Percentiles rank a stretch among this genome's conserved stretches.
These are phyloP conservation scores for Mormyrops boulengeri DNA, from an alignment of 2,797 vertebrate genomes.

Conservation along the genomic window DNA sequence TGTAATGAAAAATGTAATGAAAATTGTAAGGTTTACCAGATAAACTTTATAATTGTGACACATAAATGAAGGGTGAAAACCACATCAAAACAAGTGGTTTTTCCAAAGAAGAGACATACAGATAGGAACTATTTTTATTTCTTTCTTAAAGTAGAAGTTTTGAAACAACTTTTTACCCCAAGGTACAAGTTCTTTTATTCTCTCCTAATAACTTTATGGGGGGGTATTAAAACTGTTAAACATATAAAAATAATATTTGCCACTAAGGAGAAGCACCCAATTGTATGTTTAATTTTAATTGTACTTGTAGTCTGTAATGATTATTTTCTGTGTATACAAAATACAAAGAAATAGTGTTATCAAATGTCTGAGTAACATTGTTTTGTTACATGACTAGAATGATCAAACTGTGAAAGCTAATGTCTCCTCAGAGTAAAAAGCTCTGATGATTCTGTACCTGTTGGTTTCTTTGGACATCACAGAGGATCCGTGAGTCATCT, in stretches of 20 bases:
- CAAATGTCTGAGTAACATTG: neutral
- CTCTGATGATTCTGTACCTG: neutral
- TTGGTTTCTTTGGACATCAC: neutral
- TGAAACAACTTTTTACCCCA: neutral
- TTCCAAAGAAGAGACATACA: neutral
- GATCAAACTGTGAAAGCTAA: neutral
- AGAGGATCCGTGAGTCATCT: neutral
- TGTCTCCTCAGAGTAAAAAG: neutral
- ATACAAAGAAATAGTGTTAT: neutral
- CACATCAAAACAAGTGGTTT: neutral
- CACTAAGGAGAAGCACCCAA: neutral
- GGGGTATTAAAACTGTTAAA: neutral
- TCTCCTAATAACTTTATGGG: neutral
- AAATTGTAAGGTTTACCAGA: neutral
- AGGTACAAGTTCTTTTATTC: neutral
- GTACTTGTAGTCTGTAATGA: neutral
- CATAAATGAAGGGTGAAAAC: neutral
- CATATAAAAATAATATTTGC: neutral
- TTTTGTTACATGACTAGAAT: neutral
- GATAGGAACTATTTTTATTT: neutral
- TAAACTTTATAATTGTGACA: neutral
- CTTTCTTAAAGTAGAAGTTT: neutral
- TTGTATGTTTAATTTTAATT: neutral
- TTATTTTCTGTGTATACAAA: neutral
- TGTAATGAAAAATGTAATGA: neutral